phyloP scores from a whole-genome alignment of 1,140 invertebrate species.

The Anagrus nilaparvatae region DNA sequence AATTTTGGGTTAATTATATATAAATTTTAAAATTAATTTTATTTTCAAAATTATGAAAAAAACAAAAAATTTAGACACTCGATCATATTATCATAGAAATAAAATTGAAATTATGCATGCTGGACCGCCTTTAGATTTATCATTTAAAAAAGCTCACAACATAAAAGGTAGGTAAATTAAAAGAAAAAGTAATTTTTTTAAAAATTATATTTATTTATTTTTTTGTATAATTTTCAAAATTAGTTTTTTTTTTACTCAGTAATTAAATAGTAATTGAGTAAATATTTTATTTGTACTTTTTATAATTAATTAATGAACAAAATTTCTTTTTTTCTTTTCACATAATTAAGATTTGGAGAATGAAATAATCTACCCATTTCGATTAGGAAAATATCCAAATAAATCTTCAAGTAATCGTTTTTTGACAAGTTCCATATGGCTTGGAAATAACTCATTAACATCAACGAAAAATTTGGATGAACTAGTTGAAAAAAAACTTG shows the following conservation, averaged over 20 bases:
- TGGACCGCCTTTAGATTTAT: constrained; percentile 30
- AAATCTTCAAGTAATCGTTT: constrained; percentile 32
- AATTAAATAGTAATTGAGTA: background rate
- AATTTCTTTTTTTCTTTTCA: too few relatives aligned
- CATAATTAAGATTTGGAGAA: too few relatives aligned
- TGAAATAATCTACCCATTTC: too few relatives aligned
- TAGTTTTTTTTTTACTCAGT: background rate
- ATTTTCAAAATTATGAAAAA: too few relatives aligned
- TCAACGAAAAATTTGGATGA: constrained; percentile 31
- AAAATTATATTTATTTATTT: background rate
- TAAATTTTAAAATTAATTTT: too few relatives aligned
- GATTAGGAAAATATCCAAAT: constrained; percentile 34
- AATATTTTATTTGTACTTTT: background rate
- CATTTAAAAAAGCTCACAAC: constrained; percentile 27
- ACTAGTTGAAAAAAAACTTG: constrained; percentile 33
- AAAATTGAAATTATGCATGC: constrained; percentile 21
- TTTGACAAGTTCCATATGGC: constrained; percentile 42
- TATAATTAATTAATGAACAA: background rate
- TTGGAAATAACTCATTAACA: constrained; percentile 43
- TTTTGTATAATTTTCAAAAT: constrained; percentile 1
- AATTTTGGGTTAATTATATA: too few relatives aligned
- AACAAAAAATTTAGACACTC: too few relatives aligned
- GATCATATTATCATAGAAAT: constrained; percentile 20
- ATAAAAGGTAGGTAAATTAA: constrained; percentile 24
- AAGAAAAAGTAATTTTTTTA: background rate